A percentile compares a stretch with the other conserved stretches of the same genome.
Conservation (phyloP, 2,797 vertebrate genomes). For the Fundulus diaphanus region DNA sequence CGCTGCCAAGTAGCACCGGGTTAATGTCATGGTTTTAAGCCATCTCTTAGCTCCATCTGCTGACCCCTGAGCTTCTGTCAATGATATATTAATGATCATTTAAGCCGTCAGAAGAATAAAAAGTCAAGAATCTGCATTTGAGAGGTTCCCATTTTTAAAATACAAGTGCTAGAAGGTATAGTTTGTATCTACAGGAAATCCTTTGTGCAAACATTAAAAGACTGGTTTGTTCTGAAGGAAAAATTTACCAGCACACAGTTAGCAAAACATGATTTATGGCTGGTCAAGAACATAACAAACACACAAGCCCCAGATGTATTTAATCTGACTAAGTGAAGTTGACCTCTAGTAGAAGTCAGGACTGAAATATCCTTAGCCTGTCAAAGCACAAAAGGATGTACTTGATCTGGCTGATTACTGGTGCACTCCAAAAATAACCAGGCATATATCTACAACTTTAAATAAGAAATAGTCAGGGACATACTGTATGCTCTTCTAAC, state of each 20-base stretch:
- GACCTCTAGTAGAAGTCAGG: constrained; percentile 36
- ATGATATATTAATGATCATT: constrained; percentile 48
- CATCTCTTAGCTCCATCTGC: constrained; percentile 54
- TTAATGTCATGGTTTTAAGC: constrained; percentile 68
- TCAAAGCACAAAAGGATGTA: constrained; percentile 23
- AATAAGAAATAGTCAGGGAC: constrained; percentile 21
- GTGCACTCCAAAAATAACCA: constrained; percentile 1
- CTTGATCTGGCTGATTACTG: constrained; percentile 12
- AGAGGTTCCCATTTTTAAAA: constrained; percentile 12
- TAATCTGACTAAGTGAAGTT: constrained; percentile 18
- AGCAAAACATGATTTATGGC: constrained; percentile 40
- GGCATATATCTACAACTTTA: background rate
- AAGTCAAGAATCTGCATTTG: constrained; percentile 15
- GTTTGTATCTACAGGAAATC: background rate
- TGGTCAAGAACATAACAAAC: constrained; percentile 24
- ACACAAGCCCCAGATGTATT: constrained; percentile 20
- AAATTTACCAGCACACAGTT: constrained; percentile 9
- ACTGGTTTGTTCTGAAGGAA: background rate
- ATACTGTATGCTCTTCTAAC: too few species aligned
- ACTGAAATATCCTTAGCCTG: constrained; percentile 37
- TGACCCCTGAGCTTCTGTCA: constrained; percentile 47
- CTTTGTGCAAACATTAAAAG: constrained; percentile 13
- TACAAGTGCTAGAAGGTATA: constrained; percentile 17
- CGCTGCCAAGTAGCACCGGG: constrained; percentile 45
- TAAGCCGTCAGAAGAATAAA: constrained; percentile 43